Evolutionary conservation across 2,797 vertebrate species (phyloP).

Genomic region (Capromys pilorides): DNA sequence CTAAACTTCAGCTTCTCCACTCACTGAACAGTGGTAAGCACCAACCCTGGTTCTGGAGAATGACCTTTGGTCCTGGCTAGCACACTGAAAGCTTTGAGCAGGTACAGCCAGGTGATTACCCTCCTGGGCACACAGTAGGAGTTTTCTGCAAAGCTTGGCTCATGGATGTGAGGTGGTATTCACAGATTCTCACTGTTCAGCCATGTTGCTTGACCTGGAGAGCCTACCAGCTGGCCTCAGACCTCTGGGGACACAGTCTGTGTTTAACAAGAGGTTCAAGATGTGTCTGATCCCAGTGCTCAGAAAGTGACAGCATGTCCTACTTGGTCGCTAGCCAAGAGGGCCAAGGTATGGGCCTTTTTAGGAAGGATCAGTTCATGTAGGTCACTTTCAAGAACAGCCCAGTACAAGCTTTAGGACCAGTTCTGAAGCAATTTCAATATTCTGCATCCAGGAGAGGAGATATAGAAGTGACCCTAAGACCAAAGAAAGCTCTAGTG

Average conservation of each 20-base stretch:
- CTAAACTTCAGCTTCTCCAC: not conserved
- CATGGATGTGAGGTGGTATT: not conserved
- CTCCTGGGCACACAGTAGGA: not conserved
- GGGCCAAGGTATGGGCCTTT: not conserved
- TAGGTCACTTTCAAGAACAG: not conserved
- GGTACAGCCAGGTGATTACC: too few relatives aligned
- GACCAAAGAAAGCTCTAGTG: not conserved
- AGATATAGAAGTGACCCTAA: not conserved
- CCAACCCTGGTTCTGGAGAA: not conserved
- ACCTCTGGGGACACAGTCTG: not conserved
- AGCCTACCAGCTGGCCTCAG: not conserved
- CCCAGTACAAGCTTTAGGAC: not conserved
- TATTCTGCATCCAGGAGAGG: rapidly evolving
- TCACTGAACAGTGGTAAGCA: not conserved
- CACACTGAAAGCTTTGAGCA: not conserved
- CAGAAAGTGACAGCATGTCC: not conserved
- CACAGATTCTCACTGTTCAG: not conserved
- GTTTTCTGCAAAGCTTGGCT: not conserved
- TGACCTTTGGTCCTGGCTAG: too few relatives aligned
- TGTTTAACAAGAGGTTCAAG: not conserved
- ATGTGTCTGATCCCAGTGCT: not conserved
- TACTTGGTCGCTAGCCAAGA: not conserved
- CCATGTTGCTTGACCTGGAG: not conserved
- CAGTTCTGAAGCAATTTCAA: not conserved
- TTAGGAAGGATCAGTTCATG: not conserved